phyloP scores from a whole-genome alignment of 2,888 invertebrate species.

The Muschampia staudingeri region DNA sequence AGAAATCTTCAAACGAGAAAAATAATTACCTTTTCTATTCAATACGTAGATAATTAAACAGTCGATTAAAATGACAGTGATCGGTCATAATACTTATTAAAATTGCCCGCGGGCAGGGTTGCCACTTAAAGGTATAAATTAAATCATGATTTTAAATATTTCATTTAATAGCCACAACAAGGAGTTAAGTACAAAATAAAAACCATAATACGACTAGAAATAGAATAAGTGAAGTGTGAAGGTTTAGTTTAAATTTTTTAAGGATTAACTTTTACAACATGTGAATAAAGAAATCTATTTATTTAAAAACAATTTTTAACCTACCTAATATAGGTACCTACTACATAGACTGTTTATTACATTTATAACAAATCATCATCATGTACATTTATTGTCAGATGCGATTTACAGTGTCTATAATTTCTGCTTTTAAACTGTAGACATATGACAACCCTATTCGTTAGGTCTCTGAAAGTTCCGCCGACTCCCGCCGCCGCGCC shows the following conservation, averaged over 20 bases:
- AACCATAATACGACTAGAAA: too few relatives aligned
- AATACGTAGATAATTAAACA: slow-evolving; percentile 48
- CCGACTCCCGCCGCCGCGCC: slow-evolving; percentile 2
- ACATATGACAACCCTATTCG: neutral
- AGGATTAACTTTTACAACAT: too few relatives aligned
- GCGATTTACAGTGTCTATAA: neutral
- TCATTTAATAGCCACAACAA: too few relatives aligned
- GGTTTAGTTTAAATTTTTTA: too few relatives aligned
- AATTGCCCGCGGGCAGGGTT: slow-evolving; percentile 11
- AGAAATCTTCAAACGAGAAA: slow-evolving; percentile 40
- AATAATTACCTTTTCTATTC: slow-evolving; percentile 43
- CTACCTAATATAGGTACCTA: too few relatives aligned
- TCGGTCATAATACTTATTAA: slow-evolving; percentile 45
- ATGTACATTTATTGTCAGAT: too few relatives aligned
- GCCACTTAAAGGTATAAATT: neutral
- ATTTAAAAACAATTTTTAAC: too few relatives aligned
- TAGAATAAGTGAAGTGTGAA: too few relatives aligned
- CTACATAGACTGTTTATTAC: too few relatives aligned
- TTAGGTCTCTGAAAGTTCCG: slow-evolving; percentile 25
- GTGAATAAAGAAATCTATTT: too few relatives aligned
- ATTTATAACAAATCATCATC: too few relatives aligned
- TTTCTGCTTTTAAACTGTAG: neutral
- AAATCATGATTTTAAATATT: neutral
- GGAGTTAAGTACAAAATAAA: too few relatives aligned
- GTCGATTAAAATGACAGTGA: slow-evolving; percentile 48